Conservation (phyloP, 2,113 vertebrate genomes). For the Suricata suricatta region DNA sequence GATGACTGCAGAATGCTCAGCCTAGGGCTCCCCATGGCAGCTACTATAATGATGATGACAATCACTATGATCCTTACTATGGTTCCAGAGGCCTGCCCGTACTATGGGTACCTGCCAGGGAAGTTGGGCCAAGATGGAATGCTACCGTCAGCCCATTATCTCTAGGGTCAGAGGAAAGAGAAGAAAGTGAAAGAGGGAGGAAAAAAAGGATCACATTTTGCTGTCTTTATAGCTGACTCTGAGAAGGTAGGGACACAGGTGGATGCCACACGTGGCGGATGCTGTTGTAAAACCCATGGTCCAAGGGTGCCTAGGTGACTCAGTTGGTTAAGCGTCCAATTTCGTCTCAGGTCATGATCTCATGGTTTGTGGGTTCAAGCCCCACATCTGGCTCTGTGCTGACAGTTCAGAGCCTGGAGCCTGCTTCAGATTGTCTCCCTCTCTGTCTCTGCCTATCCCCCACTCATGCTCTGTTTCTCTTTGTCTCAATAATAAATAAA, state of each 20-base stretch:
- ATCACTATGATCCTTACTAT: too few species aligned
- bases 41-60: background rate
- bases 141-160: background rate
- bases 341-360: too few species aligned
- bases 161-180: background rate
- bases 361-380: too few species aligned
- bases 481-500: too few species aligned
- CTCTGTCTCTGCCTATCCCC: too few species aligned
- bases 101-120: background rate
- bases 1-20: background rate
- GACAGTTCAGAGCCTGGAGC: too few species aligned
- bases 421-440: too few species aligned
- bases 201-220: background rate
- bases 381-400: too few species aligned
- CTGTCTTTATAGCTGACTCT: background rate
- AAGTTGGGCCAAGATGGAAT: background rate
- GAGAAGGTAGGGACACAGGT: background rate
- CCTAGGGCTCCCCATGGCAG: background rate
- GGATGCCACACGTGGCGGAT: background rate
- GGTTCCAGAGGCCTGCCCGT: background rate
- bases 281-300: background rate
- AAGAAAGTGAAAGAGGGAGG: background rate
- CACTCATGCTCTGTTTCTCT: too few species aligned
- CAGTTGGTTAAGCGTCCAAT: too few species aligned
- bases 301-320: background rate